Evolutionary conservation across 2,113 vertebrate species (phyloP).

Genomic region (Oreochromis tanganicae): DNA sequence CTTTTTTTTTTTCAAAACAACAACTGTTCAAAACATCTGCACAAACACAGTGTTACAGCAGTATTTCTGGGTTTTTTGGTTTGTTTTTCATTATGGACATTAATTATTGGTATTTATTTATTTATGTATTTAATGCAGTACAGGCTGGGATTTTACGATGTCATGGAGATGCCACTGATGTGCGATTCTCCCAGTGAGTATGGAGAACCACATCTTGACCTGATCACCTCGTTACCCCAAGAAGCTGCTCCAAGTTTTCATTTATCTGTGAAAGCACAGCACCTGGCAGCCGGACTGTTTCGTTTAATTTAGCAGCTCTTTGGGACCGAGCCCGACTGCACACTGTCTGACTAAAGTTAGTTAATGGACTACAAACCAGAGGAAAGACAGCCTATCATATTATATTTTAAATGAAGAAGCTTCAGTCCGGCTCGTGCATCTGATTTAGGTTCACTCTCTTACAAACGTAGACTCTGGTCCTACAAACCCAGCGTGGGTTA

Average conservation of each 20-base stretch:
- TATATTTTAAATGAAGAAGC: not conserved
- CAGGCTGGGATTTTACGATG: not conserved
- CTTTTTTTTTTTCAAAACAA: not conserved
- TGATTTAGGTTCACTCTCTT: not conserved
- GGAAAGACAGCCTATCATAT: not conserved
- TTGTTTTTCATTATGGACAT: not conserved
- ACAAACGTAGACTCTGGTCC: not conserved
- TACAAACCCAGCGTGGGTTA: not conserved
- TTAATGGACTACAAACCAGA: not conserved
- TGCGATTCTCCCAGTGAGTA: not conserved
- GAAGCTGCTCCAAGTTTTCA: not conserved
- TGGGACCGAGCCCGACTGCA: not conserved
- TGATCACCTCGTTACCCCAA: not conserved
- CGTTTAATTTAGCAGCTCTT: not conserved
- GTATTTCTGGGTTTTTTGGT: not conserved
- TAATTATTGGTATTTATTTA: not conserved
- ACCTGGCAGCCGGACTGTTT: not conserved
- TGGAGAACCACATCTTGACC: not conserved
- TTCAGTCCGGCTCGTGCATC: not conserved
- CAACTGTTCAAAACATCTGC: not conserved
- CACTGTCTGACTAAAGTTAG: not conserved
- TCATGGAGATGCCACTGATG: not conserved
- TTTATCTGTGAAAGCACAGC: not conserved
- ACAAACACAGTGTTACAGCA: not conserved
- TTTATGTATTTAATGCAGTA: not conserved